Base-by-base conservation (phyloP, 2,888 invertebrate species). In the Exephanes ischioxanthus region DNA sequence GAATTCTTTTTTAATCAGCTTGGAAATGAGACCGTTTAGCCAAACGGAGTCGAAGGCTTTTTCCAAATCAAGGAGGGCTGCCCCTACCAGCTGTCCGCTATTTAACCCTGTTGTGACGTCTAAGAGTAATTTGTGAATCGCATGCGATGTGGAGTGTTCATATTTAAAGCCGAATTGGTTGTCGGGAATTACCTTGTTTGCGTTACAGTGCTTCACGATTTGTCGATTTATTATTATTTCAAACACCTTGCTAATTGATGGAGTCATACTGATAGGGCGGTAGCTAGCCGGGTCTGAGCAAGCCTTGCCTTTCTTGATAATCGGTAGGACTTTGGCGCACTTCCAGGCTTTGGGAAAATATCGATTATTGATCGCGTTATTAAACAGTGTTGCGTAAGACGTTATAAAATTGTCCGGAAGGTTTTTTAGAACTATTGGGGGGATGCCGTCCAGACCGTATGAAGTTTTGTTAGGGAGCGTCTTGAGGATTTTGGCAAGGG, bases 11-110 rank as follows among this genome's bases (percentile, higher is more conserved):
- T 2, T 9, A n/a, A 19, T n/a, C 5, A 84, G 37, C 2, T 16
- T 88, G 0, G 88, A 87, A 7, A 88, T 11, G n/a, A 87, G 89
- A 51, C 87, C 89, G 0, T 78, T 3, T 0, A 82, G 77, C 6
- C 85, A 67, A 0, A 37, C 33, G 0, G 79, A 48, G 7, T 73
- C 77, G 81, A 89, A 86, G 1, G 72, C 85, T 55, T 87, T 82
- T 70, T 89, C 87, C 2, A 75, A 51, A 1, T 88, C 83, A 0
- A 87, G 87, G 0, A 89, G 61, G 0, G 87, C 80, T 48, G 86
- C 88, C 0, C 88, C 87, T 1, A 58, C 14, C 7, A 58, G 9
- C 9, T 26, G 11, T 1, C 51, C 51, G 11, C 9, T 51, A 37
- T 48, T 79, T 58, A 5, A 30, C 6, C 30, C 37, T 6, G 9